Conservation (phyloP, 2,888 invertebrate genomes). For the Eremobia ochroleuca region DNA sequence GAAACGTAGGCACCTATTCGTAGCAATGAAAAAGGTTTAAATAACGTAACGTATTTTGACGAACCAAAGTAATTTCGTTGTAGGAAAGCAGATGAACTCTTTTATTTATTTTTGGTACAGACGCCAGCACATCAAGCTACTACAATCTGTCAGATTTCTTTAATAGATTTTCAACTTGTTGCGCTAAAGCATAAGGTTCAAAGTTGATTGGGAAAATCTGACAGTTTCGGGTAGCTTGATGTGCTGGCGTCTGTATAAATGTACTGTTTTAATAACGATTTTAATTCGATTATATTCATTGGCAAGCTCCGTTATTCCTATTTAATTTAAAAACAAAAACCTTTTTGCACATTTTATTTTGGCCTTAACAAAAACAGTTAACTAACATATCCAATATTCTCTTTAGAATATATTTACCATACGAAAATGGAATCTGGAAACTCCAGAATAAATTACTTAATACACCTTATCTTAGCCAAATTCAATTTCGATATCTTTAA, state of each 20-base stretch:
- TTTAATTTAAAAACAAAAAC: not conserved
- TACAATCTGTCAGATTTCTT: no score
- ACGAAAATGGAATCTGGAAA: constrained; percentile 3
- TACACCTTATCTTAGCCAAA: constrained; percentile 21
- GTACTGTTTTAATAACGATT: not conserved
- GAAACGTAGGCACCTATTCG: not conserved
- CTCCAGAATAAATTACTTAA: constrained; percentile 1
- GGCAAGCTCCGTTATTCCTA: not conserved
- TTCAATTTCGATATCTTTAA: constrained; percentile 24
- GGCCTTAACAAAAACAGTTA: not conserved
- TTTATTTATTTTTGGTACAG: not conserved
- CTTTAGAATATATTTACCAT: not conserved
- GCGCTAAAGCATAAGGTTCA: no score
- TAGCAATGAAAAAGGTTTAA: not conserved
- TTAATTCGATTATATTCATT: not conserved
- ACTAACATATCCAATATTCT: not conserved
- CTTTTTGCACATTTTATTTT: not conserved
- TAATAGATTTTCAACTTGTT: no score
- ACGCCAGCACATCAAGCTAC: no score
- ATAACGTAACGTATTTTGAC: not conserved
- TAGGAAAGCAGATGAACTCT: not conserved
- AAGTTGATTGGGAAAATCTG: no score
- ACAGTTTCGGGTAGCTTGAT: no score
- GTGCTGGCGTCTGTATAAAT: no score
- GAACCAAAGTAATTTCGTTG: not conserved